phyloP scores from a whole-genome alignment of 2,888 invertebrate species.

The Apodemia mormo region DNA sequence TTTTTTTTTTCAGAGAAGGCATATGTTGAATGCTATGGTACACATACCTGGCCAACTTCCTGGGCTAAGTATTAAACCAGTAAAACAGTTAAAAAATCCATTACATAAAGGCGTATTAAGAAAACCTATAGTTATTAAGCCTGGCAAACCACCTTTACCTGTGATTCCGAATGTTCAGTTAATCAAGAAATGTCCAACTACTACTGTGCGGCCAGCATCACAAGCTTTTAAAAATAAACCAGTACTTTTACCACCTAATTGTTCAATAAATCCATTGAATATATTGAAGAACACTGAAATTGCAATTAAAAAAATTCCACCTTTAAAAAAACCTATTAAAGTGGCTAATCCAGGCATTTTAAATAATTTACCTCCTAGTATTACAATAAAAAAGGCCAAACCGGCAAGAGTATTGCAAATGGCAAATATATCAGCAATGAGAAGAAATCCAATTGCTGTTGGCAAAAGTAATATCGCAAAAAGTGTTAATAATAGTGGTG shows the following conservation, averaged over 20 bases:
- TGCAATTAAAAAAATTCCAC: conserved; percentile 32
- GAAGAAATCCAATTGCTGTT: conserved; percentile 1
- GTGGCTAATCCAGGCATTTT: conserved; percentile 2
- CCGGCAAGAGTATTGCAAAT: background rate
- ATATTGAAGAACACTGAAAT: conserved; percentile 36
- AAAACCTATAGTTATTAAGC: conserved; percentile 9
- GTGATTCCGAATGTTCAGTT: conserved; percentile 3
- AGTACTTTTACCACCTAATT: conserved; percentile 31
- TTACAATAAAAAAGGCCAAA: conserved; percentile 20
- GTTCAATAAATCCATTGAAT: conserved; percentile 46
- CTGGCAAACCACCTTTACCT: conserved; percentile 17
- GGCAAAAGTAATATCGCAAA: conserved; percentile 19
- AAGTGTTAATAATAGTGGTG: conserved; percentile 34
- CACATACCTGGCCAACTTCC: conserved; percentile 59
- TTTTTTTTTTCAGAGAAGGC: conserved; percentile 55
- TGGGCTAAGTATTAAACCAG: conserved; percentile 55
- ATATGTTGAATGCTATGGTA: conserved; percentile 66
- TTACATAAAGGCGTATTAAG: conserved; percentile 11
- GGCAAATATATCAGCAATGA: conserved; percentile 1
- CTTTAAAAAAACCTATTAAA: conserved; percentile 30
- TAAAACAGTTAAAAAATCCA: conserved; percentile 29
- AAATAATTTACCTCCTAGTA: conserved; percentile 22
- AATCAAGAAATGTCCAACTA: background rate
- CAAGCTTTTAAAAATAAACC: conserved; percentile 32
- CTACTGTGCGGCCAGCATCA: background rate